A percentile compares a stretch with the other conserved stretches of the same genome.
Evolutionary conservation across 1,140 invertebrate species (phyloP).

Genomic region (Nymphalis io): DNA sequence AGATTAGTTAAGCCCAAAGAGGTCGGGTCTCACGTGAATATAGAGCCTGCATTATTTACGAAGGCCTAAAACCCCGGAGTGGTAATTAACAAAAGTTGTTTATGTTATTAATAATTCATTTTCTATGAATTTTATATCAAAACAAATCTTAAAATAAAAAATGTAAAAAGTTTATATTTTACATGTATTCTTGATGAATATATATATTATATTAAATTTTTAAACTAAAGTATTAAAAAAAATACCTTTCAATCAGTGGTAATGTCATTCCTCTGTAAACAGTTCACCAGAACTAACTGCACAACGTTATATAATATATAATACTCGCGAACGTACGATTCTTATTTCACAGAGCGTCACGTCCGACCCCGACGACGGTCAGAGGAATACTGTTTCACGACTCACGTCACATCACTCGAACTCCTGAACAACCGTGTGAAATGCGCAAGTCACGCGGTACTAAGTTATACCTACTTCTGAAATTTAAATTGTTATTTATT

Average conservation of each 20-base stretch:
- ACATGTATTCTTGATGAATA: too few relatives aligned
- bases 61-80: conserved; percentile 40
- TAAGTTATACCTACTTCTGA: conserved; percentile 70
- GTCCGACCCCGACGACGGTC: conserved; percentile 42
- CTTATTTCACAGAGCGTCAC: conserved; percentile 40
- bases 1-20: conserved; percentile 30
- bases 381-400: conserved; percentile 59
- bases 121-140: neutral
- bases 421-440: conserved; percentile 60
- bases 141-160: too few relatives aligned
- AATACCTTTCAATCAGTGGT: conserved; percentile 33
- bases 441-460: conserved; percentile 74
- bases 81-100: conserved; percentile 44
- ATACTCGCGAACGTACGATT: conserved; percentile 53
- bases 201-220: neutral
- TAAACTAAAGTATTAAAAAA: neutral
- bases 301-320: conserved; percentile 68
- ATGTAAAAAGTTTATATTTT: too few relatives aligned
- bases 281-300: conserved; percentile 68
- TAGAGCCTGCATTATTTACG: conserved; percentile 52
- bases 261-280: conserved; percentile 29
- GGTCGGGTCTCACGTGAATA: conserved; percentile 31
- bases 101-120: conserved; percentile 4
- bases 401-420: conserved; percentile 46
- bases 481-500: conserved; percentile 73